Base-by-base conservation (phyloP, 92 coral and sea anemone genomes). In the Palythoa grandis region DNA sequence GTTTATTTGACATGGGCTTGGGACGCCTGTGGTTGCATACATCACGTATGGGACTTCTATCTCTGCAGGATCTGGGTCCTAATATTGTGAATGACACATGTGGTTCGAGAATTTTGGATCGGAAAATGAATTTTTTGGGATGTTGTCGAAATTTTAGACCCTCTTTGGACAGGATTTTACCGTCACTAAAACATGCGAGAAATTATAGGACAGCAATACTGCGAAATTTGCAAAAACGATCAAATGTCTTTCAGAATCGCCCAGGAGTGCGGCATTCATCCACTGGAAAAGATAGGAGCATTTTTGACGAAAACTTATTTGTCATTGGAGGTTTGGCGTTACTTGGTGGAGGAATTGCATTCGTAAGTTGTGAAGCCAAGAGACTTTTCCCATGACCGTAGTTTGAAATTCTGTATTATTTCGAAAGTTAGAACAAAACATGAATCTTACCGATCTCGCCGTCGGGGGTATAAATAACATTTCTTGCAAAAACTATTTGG, bases 91-190 rank as follows among this genome's bases (percentile, higher is more conserved):
- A 13, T 60, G 85, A 66, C 74, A 63, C 85, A 80, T 80, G 85
- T 80, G 85, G 82, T 10, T 20, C 19, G 22, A 48, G 19, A 39
- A 79, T 29, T 37, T 12, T 19, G 2, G 22, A 19, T 39, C 39
- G 22, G 22, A 65, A 65, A 24, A 76, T 94, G 98, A 91, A 92
- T 84, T 39, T 94, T 40, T 79, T 63, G 22, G 76, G 86, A 25
- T 92, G 98, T 87, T 72, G 95, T 77, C 86, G 93, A 70, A 82
- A 87, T 87, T 88, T 94, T 37, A 94, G 98, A 12, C 95, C 92
- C 12, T 92, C 92, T 72, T 83, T 94, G 71, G 92, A 91, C 37
- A 90, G 94, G 87, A 70, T 94, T 58, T 88, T 92, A 20, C 95
- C 95, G 15, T 78, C 83, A 12, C 71, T 90, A 47, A 25, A 70